Evolutionary conservation across 2,113 vertebrate species (phyloP).

Genomic region (Fregata magnificens): DNA sequence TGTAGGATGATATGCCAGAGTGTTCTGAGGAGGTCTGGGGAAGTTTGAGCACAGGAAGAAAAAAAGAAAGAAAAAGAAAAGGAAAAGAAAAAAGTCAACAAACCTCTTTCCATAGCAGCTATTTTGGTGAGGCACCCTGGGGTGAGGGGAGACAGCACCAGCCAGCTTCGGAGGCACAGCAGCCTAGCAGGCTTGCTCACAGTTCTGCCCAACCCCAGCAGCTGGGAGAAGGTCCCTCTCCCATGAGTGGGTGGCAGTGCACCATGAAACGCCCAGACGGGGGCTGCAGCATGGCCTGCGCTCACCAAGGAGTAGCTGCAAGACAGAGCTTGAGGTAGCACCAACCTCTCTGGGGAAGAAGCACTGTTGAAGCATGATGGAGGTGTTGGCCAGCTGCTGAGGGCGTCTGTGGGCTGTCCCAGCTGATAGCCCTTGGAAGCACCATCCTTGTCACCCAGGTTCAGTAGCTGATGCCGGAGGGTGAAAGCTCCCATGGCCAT

Average conservation of each 20-base stretch:
- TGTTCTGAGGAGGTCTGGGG: slow-evolving; percentile 62
- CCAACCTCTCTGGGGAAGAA: neutral
- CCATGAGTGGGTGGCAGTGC: neutral
- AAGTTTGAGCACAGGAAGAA: slow-evolving; percentile 72
- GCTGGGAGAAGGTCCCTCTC: neutral
- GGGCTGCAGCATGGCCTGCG: neutral
- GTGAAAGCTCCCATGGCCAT: neutral
- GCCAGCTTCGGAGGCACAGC: neutral
- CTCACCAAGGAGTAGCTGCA: neutral
- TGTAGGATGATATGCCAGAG: slow-evolving; percentile 66
- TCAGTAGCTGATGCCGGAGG: neutral
- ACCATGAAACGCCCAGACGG: rapidly evolving
- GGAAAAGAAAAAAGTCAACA: slow-evolving; percentile 13
- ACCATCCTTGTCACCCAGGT: neutral
- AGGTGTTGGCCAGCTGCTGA: neutral
- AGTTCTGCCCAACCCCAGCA: neutral
- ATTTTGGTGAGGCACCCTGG: neutral
- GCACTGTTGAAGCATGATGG: rapidly evolving
- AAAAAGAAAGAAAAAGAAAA: slow-evolving; percentile 37
- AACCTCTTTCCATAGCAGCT: slow-evolving; percentile 41
- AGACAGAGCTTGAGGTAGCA: neutral
- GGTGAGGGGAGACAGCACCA: neutral
- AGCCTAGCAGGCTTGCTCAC: neutral
- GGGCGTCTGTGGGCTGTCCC: neutral
- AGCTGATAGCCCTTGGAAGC: neutral